Percentiles rank a stretch among this genome's conserved stretches.
Conservation (phyloP, 1,140 invertebrate genomes). For the Pseudomyrmex concolor region DNA sequence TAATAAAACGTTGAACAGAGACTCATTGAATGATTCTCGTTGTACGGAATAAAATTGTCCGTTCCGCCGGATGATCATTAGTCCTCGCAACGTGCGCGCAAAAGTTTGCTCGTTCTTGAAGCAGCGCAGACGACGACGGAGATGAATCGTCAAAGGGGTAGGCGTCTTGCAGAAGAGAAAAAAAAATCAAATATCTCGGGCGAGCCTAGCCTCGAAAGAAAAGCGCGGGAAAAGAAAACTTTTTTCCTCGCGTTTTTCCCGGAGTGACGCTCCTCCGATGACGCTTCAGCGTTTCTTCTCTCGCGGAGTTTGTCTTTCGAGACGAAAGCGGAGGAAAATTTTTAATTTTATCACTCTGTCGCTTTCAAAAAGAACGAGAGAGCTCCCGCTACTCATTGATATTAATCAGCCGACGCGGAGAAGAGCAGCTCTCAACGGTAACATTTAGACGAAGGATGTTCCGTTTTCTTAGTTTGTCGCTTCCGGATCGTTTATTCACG, state of each 20-base stretch:
- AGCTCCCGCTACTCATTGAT: slow-evolving; percentile 15
- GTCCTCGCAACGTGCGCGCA: slow-evolving; percentile 22
- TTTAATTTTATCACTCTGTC: slow-evolving; percentile 49
- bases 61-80: slow-evolving; percentile 6
- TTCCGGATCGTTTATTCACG: slow-evolving; percentile 34
- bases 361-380: slow-evolving; percentile 3
- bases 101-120: slow-evolving; percentile 36
- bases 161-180: neutral
- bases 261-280: slow-evolving; percentile 16
- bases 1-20: no score
- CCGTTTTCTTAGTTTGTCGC: slow-evolving; percentile 42
- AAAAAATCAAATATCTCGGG: slow-evolving; percentile 12
- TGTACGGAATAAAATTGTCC: neutral
- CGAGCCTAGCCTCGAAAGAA: neutral
- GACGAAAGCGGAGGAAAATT: slow-evolving; percentile 19
- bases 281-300: neutral
- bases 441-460: slow-evolving; percentile 26
- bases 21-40: no score
- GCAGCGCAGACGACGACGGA: slow-evolving; percentile 3
- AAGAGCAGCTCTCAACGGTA: slow-evolving; percentile 8
- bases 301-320: slow-evolving; percentile 23
- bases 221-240: neutral
- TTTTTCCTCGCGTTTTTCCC: neutral
- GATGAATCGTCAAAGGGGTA: slow-evolving; percentile 41
- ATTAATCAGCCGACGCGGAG: slow-evolving; percentile 28